Conservation (phyloP, 2,113 vertebrate species). For the Cryptoleucopteryx plumbea region DNA sequence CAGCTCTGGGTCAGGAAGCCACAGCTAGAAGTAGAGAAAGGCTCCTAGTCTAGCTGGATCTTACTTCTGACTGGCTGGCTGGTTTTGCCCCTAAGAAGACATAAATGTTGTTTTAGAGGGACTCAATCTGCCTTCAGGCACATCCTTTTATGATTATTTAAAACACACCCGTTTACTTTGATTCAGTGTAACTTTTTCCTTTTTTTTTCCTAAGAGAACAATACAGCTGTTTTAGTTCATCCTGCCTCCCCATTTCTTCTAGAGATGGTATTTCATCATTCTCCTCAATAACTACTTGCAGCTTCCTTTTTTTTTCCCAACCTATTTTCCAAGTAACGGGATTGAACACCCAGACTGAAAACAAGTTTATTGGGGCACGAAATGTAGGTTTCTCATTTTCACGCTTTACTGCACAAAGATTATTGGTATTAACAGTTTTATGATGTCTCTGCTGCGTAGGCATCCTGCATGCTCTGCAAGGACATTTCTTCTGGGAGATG, state of each 20-base stretch:
- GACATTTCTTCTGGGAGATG: neutral
- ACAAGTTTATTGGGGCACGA: slow-evolving; percentile 10
- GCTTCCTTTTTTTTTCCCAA: neutral
- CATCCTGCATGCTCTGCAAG: neutral
- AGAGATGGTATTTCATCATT: neutral
- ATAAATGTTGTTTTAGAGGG: neutral
- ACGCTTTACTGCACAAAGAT: neutral
- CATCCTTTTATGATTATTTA: neutral
- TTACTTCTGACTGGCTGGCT: neutral
- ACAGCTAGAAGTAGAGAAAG: neutral
- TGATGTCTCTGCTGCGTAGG: neutral
- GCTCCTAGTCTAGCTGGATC: neutral
- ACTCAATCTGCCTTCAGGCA: neutral
- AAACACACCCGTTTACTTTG: neutral
- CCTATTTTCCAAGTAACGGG: neutral
- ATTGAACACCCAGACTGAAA: neutral
- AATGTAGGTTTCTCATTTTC: slow-evolving; percentile 13
- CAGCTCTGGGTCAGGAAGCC: neutral
- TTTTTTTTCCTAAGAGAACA: neutral
- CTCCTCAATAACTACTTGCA: neutral
- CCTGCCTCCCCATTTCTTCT: neutral
- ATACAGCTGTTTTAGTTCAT: neutral
- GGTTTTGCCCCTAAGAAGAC: neutral
- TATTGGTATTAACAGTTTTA: neutral
- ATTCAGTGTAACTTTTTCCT: neutral